Conservation (phyloP, 2,797 vertebrate genomes). For the Sus cebifrons region DNA sequence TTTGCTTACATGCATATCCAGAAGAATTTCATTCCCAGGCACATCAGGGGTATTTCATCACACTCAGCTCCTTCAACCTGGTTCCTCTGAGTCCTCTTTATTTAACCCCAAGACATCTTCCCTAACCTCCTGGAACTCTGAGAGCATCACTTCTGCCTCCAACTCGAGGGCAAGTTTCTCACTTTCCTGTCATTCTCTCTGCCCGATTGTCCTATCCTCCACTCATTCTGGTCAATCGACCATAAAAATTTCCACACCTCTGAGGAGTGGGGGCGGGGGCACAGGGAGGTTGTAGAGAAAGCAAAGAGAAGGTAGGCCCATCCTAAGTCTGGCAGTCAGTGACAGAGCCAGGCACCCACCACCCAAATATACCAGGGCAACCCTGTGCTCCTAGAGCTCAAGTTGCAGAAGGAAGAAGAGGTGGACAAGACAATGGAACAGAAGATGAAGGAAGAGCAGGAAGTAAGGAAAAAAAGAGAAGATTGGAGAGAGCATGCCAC, state of each 20-base stretch:
- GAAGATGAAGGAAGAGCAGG: slow-evolving; percentile 96
- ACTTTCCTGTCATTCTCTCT: background rate
- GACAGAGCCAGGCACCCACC: slow-evolving; percentile 25
- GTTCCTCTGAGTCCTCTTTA: background rate
- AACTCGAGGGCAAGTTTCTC: background rate
- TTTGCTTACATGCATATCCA: background rate
- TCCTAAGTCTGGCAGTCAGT: background rate
- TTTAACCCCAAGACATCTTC: background rate
- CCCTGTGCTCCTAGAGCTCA: slow-evolving; percentile 94
- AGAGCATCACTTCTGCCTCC: background rate
- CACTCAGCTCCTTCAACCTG: background rate
- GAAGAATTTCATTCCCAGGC: background rate
- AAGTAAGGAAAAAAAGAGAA: slow-evolving; percentile 94
- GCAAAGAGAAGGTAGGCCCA: background rate
- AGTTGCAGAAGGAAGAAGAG: slow-evolving; percentile 96
- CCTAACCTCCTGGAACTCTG: background rate
- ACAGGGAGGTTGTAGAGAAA: background rate
- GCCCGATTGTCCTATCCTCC: background rate
- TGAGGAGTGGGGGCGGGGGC: fast-evolving
- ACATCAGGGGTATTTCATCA: background rate
- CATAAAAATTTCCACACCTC: background rate
- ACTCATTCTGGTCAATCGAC: background rate
- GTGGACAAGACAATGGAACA: slow-evolving; percentile 98
- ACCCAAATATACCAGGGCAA: slow-evolving; percentile 81
- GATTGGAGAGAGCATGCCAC: slow-evolving; percentile 95